Evolutionary conservation across 2,113 vertebrate genomes (phyloP).

Genomic region (Atherinomorus stipes): DNA sequence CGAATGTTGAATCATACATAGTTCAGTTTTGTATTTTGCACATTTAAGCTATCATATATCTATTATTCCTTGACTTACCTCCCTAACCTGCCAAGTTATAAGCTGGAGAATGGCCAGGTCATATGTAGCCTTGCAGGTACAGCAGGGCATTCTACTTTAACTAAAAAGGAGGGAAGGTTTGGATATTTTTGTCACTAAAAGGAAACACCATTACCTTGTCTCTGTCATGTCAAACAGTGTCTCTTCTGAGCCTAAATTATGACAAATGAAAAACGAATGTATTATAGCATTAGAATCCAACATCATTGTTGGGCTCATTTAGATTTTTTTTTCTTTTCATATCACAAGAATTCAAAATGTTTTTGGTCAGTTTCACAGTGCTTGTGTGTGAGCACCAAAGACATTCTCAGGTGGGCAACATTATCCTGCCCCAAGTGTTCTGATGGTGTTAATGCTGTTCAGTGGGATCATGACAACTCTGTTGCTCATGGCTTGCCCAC

Average conservation of each 20-base stretch:
- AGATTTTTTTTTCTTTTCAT: slow-evolving; percentile 35
- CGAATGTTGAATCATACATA: slow-evolving; percentile 88
- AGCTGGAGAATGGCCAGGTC: slow-evolving; percentile 1
- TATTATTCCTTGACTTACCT: slow-evolving; percentile 82
- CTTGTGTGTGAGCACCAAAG: slow-evolving; percentile 68
- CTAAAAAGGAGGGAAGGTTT: not conserved
- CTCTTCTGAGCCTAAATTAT: slow-evolving; percentile 12
- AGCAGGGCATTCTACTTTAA: slow-evolving; percentile 18
- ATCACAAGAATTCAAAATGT: slow-evolving; percentile 46
- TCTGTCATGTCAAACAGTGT: slow-evolving; percentile 1
- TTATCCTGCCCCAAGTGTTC: slow-evolving; percentile 77
- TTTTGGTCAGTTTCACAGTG: slow-evolving; percentile 29
- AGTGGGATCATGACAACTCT: slow-evolving; percentile 79
- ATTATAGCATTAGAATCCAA: slow-evolving; percentile 37
- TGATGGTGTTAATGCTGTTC: slow-evolving; percentile 45
- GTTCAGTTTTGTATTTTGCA: slow-evolving; percentile 99
- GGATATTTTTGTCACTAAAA: slow-evolving; percentile 3
- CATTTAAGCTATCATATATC: slow-evolving; percentile 89
- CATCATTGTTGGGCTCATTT: slow-evolving; percentile 29
- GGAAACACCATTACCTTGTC: not conserved
- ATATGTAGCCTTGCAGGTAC: slow-evolving; percentile 33
- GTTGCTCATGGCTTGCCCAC: slow-evolving; percentile 31
- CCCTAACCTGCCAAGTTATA: slow-evolving; percentile 36
- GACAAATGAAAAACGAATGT: slow-evolving; percentile 52
- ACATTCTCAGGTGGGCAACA: slow-evolving; percentile 83